Evolutionary conservation across 2,888 invertebrate species (phyloP), one percentile per base, ranked within the genome.

Genomic region (Uloborus plumipes): DNA sequence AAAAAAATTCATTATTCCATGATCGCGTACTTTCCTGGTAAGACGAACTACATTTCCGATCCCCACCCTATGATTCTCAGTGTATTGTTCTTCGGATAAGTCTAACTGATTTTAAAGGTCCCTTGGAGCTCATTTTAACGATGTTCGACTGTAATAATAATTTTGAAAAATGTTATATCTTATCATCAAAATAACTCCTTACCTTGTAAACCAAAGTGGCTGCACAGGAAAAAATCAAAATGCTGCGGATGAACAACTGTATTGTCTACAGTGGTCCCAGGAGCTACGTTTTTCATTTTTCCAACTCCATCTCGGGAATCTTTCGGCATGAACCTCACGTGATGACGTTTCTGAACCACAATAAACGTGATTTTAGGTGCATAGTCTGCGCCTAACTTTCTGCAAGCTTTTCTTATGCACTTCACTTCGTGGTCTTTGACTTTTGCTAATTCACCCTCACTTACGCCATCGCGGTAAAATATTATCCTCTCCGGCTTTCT

Each of bases 321-420:
- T 26, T 69, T 47, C 4, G 85, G 85, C 50, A 83, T 59, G 58
- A 31, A 89, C 88, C 98, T 92, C 0, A 97, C 96, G 88, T 99
- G 98, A 90, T 99, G 99, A 0, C 99, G 92, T 89, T 99, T 99
- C 89, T 99, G 98, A 0, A 99, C 98, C 11, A 98, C 94, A 59
- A 98, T 90, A 89, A 97, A 98, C 49, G 97, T 94, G 31, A 98
- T 92, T 71, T 93, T 92, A 0, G 98, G 96, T 87, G 93, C 92
- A 86, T 92, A 93, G 0, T 88, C 89, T 1, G 89, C 85, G 86
- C 88, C 89, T 11, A 81, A n/a, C 15, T 2, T n/a, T 86, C 88
- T 89, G 86, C 95, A 95, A 0, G 97, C 98, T 58, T 90, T 90
- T 65, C 91, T 88, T 53, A 91, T 89, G 15, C 90, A 90, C 22